Evolutionary conservation across 2,888 invertebrate genomes (phyloP).

Genomic region (Galerucella pusilla): DNA sequence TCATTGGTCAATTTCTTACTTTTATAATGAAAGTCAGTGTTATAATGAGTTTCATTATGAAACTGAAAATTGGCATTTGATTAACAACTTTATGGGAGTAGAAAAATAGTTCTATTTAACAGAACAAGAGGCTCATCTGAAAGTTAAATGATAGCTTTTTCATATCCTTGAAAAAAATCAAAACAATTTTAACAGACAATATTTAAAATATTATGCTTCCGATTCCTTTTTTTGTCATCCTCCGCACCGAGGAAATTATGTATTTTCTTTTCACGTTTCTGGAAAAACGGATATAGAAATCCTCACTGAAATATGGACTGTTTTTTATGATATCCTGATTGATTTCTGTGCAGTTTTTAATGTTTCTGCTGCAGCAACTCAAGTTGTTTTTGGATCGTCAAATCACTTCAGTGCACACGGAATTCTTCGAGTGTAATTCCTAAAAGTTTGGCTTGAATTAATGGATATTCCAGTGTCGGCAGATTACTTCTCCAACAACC

Average conservation of each 20-base stretch:
- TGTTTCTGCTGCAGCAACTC: slow-evolving; percentile 11
- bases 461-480: slow-evolving; percentile 28
- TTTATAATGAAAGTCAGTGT: too few species aligned
- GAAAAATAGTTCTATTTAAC: too few species aligned
- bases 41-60: too few species aligned
- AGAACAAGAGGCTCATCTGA: too few species aligned
- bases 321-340: slow-evolving; percentile 4
- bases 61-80: too few species aligned
- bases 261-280: not conserved
- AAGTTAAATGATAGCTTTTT: too few species aligned
- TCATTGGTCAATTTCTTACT: too few species aligned
- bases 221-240: not conserved
- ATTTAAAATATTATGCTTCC: not conserved
- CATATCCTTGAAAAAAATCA: too few species aligned
- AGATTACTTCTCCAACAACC: slow-evolving; percentile 10
- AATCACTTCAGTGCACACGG: slow-evolving; percentile 25
- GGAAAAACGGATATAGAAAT: not conserved
- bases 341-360: slow-evolving; percentile 32
- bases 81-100: too few species aligned
- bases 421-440: slow-evolving; percentile 27
- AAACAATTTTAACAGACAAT: too few species aligned
- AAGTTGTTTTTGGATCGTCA: slow-evolving; percentile 25
- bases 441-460: slow-evolving; percentile 28
- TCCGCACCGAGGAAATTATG: not conserved
- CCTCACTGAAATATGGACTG: not conserved